phyloP scores from a whole-genome alignment of 1,140 invertebrate genomes.

The Macrobrachium nipponense region DNA sequence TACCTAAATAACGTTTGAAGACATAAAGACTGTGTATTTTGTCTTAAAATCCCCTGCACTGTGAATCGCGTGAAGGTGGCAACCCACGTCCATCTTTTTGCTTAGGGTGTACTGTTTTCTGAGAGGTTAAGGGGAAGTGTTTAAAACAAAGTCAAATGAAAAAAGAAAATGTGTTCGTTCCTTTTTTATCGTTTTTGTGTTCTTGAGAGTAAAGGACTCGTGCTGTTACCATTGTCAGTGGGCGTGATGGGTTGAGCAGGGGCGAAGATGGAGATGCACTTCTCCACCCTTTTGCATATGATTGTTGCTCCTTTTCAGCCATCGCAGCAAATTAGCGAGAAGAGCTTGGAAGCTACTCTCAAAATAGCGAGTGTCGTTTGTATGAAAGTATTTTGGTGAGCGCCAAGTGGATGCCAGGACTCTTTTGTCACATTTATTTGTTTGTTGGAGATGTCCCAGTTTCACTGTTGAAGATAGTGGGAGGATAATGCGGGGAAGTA shows the following conservation, averaged over 20 bases:
- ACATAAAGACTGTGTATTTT: no score
- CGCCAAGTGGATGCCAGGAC: conserved; percentile 37
- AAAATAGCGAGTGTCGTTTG: conserved; percentile 34
- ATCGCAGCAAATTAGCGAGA: not conserved
- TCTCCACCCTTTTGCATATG: not conserved
- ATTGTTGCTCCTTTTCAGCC: not conserved
- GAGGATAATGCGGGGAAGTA: no score
- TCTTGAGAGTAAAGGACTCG: not conserved
- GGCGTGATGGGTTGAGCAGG: not conserved
- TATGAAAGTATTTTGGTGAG: conserved; percentile 18
- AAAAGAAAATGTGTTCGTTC: not conserved
- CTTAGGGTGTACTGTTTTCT: not conserved
- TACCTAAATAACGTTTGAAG: no score
- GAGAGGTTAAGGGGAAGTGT: not conserved
- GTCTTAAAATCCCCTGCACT: no score
- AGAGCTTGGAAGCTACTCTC: not conserved
- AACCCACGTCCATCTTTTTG: no score
- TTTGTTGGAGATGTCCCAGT: not conserved
- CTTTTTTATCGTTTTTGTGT: not conserved
- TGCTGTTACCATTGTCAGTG: not conserved
- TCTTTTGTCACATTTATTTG: not conserved
- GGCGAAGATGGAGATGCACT: no score
- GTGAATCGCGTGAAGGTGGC: no score
- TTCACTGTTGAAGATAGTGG: not conserved
- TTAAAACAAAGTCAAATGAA: not conserved